Percentiles rank a stretch among this genome's conserved stretches.
phyloP scores from a whole-genome alignment of 2,888 invertebrate species.

The Caenorhabditis angaria region DNA sequence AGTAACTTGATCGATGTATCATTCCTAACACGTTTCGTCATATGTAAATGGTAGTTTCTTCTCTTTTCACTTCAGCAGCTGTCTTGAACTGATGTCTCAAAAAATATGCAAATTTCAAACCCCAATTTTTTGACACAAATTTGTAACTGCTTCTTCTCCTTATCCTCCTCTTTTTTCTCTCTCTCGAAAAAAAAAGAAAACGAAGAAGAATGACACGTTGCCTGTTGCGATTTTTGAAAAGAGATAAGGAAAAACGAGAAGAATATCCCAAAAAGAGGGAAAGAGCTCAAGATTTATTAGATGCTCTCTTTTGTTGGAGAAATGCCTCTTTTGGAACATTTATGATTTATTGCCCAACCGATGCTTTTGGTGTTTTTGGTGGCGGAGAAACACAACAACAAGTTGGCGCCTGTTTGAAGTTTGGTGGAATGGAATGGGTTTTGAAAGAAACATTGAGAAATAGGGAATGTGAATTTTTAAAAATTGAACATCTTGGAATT shows the following conservation, averaged over 20 bases:
- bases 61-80: neutral
- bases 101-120: slow-evolving; percentile 38
- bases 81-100: neutral
- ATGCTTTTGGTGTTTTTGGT: too few species aligned
- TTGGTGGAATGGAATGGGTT: too few species aligned
- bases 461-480: too few species aligned
- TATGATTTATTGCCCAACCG: slow-evolving; percentile 4
- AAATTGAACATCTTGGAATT: too few species aligned
- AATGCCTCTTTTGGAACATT: neutral
- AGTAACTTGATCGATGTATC: too few species aligned
- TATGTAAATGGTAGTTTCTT: slow-evolving; percentile 1
- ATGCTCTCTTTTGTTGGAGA: neutral
- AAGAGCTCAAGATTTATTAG: slow-evolving; percentile 1
- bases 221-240: slow-evolving; percentile 12
- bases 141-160: slow-evolving; percentile 22
- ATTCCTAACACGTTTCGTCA: too few species aligned
- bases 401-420: too few species aligned
- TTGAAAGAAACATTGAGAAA: too few species aligned
- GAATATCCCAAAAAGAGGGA: neutral
- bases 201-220: neutral
- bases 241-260: neutral
- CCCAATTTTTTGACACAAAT: slow-evolving; percentile 15
- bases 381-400: too few species aligned
- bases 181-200: neutral
- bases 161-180: neutral